Evolutionary conservation across 23 tunicate species (phyloP).

Genomic region (Corella eumyota): DNA sequence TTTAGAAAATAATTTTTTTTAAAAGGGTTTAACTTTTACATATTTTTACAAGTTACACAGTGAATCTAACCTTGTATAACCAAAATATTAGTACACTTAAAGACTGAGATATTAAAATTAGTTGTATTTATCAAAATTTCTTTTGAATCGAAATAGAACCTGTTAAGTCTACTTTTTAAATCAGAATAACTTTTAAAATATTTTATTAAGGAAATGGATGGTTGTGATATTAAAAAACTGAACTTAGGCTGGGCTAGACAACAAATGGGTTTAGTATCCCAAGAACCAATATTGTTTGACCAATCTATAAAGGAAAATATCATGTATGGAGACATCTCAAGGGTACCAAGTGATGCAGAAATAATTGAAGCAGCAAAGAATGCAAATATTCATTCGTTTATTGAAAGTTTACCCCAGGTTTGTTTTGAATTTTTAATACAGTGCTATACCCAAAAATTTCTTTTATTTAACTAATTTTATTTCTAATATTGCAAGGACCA

Average conservation of each 20-base stretch:
- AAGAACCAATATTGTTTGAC: constrained; percentile 48
- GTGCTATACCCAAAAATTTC: too few relatives aligned
- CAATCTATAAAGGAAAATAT: constrained; percentile 35
- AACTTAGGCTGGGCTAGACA: constrained; percentile 44
- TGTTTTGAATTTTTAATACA: constrained; percentile 8
- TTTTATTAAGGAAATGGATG: constrained; percentile 28
- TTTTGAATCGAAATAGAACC: too few relatives aligned
- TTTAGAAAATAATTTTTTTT: neutral
- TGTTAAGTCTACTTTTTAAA: too few relatives aligned
- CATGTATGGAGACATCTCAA: constrained; percentile 43
- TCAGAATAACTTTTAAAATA: too few relatives aligned
- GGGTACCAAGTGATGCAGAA: constrained; percentile 32
- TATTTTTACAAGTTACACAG: too few relatives aligned
- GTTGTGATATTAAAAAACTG: constrained; percentile 16
- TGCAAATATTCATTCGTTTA: constrained; percentile 63
- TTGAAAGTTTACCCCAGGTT: constrained; percentile 46
- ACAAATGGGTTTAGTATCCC: constrained; percentile 53
- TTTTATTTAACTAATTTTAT: too few relatives aligned
- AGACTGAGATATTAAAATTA: too few relatives aligned
- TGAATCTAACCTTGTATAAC: too few relatives aligned
- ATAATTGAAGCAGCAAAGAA: constrained; percentile 41
- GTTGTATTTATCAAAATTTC: too few relatives aligned
- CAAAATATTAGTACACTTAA: too few relatives aligned
- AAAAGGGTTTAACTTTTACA: too few relatives aligned
- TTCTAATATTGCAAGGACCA: too few relatives aligned